These are phyloP conservation scores for Coilia nasus DNA, from an alignment of 2,797 vertebrate genomes.

Conservation along the genomic window DNA sequence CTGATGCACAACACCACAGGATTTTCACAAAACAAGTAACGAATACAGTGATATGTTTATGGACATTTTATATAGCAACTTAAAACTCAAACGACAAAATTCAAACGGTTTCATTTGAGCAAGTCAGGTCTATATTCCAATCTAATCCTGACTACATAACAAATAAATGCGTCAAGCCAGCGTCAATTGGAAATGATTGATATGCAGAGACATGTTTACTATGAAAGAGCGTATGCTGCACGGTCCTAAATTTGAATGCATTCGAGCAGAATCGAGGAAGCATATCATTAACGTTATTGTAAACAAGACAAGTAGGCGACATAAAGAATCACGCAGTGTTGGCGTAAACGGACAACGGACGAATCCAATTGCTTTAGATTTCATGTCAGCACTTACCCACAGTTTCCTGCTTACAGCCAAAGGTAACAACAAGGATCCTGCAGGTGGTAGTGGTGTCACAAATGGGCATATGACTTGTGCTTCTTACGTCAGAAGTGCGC, in stretches of 20 bases:
- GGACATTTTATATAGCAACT: not conserved
- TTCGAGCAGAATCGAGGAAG: slow-evolving; percentile 4
- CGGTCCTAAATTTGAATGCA: not conserved
- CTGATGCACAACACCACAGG: too few species aligned
- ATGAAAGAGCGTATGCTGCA: not conserved
- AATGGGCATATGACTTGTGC: not conserved
- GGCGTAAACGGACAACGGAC: not conserved
- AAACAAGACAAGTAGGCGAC: not conserved
- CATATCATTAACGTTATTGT: not conserved
- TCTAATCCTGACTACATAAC: not conserved
- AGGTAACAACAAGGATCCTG: not conserved
- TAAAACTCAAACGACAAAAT: not conserved
- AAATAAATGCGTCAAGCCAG: not conserved
- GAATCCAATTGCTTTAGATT: not conserved
- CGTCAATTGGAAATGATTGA: not conserved
- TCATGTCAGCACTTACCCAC: not conserved
- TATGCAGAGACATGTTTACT: not conserved
- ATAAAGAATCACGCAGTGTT: not conserved
- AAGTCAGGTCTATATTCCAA: not conserved
- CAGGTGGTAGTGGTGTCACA: slow-evolving; percentile 12
- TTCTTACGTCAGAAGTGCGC: not conserved
- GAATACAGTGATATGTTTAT: not conserved
- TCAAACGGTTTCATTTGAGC: not conserved
- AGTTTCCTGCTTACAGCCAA: not conserved
- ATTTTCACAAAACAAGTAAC: not conserved